Base-by-base conservation (phyloP, 1,140 invertebrate species). In the Myzus persicae region DNA sequence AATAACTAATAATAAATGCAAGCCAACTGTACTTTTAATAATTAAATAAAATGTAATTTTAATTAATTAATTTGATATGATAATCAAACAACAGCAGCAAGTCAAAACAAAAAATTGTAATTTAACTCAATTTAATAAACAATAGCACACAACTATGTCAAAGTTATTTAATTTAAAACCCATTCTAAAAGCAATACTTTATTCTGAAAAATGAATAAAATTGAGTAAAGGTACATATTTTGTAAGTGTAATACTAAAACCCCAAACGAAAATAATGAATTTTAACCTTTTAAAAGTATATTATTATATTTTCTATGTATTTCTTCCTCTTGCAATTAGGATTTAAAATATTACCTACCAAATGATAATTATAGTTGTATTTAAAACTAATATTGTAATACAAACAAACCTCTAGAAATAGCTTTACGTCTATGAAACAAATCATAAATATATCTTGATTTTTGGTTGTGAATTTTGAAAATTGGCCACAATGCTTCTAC, bases 401-500 rank as follows among this genome's bases (percentile, higher is more conserved):
- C 14, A 54, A 89, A 94, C 94, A 95, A 95, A 97, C 97, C 97
- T 96, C 97, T 97, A 94, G 98, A 99, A 84, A 99, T 99, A 42
- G 99, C 99, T 96, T 99, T 99, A 84, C 99, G 96, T 94, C 99
- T 96, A 95, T 99, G 99, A 95, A 97, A 99, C 44, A 99, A 95
- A 95, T 99, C 99, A 95, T 98, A 99, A 93, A 99, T 99, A 94
- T 99, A 99, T 94, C 99, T 96, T 1, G 98, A 99, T 95, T 99
- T 98, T 95, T 99, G 99, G 96, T 99, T 99, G 95, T 99, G 99
- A 82, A 99, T 98, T 96, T 99, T 98, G 95, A 99, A 99, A 94
- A 99, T 99, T 22, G 99, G 99, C 99, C 99, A 99, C 11, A 99
- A 95, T 1, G 98, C 98, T 96, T 99, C 99, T 88, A 99, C 99